Evolutionary conservation across 2,113 vertebrate genomes (phyloP).

Genomic region (Brienomyrus longianalis): DNA sequence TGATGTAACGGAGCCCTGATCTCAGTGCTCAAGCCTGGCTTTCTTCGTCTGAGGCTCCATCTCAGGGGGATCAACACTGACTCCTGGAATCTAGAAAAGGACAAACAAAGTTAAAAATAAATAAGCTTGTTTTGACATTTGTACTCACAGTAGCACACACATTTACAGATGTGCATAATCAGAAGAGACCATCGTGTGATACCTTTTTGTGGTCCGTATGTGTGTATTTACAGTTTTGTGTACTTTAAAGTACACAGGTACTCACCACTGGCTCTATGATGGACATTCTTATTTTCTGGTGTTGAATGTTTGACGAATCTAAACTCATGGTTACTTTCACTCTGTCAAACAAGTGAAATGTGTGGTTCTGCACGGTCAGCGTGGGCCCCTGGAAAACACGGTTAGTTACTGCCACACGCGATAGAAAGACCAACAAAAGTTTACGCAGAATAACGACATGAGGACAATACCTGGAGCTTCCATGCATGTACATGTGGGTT

Average conservation of each 20-base stretch:
- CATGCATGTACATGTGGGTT: neutral
- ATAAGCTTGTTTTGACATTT: neutral
- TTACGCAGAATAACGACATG: neutral
- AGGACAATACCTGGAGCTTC: neutral
- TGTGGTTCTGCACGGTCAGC: slow-evolving; percentile 75
- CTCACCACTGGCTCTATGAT: slow-evolving; percentile 86
- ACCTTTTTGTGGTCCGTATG: too few relatives aligned
- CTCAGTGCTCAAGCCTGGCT: slow-evolving; percentile 65
- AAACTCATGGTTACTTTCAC: slow-evolving; percentile 86
- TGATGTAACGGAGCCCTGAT: neutral
- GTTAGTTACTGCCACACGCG: neutral
- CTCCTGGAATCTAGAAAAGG: slow-evolving; percentile 66
- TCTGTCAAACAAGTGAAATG: slow-evolving; percentile 80
- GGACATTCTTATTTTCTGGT: slow-evolving; percentile 94
- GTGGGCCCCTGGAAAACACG: slow-evolving; percentile 62
- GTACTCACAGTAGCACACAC: neutral
- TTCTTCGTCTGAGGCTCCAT: slow-evolving; percentile 74
- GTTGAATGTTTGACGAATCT: slow-evolving; percentile 89
- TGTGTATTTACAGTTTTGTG: neutral
- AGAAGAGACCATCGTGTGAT: too few relatives aligned
- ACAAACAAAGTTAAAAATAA: neutral
- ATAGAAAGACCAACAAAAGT: too few relatives aligned
- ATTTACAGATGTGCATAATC: neutral
- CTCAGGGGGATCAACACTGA: slow-evolving; percentile 49
- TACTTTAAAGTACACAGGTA: too few relatives aligned